phyloP scores from a whole-genome alignment of 2,113 vertebrate species.

The Toxotes chatareus region DNA sequence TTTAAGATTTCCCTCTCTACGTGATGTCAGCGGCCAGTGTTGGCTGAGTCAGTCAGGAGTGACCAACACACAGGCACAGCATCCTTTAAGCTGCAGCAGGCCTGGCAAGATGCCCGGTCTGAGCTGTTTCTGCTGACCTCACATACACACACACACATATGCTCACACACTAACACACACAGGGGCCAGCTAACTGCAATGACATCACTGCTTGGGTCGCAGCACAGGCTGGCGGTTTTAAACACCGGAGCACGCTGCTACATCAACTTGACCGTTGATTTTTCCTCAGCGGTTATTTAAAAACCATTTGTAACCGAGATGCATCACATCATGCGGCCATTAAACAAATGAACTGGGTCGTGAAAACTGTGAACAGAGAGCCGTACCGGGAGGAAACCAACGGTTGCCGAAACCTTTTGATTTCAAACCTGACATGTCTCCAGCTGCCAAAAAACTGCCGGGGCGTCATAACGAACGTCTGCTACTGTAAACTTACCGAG shows the following conservation, averaged over 20 bases:
- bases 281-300: not conserved
- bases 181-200: not conserved
- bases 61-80: not conserved
- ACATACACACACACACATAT: constrained; percentile 4
- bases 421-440: not conserved
- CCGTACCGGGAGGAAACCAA: not conserved
- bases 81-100: constrained; percentile 42
- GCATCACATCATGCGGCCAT: not conserved
- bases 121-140: constrained; percentile 46
- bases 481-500: not conserved
- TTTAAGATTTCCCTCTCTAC: not conserved
- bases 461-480: not conserved
- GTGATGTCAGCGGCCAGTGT: constrained; percentile 22
- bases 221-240: constrained; percentile 15
- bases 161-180: constrained; percentile 13
- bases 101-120: constrained; percentile 19
- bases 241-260: constrained; percentile 14
- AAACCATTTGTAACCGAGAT: not conserved
- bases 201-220: constrained; percentile 40
- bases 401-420: not conserved
- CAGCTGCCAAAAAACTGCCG: not conserved
- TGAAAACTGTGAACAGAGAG: not conserved
- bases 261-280: constrained; percentile 14
- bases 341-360: not conserved
- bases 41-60: constrained; percentile 31